These are phyloP conservation scores for Xiphorhynchus erythropygius DNA, from an alignment of 2,797 vertebrate genomes.

Conservation along the genomic window DNA sequence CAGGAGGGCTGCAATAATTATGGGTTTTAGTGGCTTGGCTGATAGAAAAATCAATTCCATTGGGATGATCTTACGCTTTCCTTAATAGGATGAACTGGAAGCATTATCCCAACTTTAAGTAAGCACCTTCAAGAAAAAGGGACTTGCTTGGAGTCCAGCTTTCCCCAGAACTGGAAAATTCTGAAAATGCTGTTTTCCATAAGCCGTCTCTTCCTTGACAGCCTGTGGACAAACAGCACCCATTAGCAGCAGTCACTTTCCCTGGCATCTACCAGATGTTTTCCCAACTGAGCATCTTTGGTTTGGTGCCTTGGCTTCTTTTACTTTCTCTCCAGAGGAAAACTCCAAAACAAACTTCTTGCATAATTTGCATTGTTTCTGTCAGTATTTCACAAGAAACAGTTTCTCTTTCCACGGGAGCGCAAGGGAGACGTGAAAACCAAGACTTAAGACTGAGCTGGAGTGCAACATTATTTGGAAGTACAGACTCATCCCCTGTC, in stretches of 20 bases:
- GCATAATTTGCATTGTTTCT: background rate
- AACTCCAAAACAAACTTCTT: background rate
- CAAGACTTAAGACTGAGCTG: background rate
- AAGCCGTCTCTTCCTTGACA: background rate
- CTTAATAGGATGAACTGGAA: background rate
- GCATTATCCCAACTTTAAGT: accelerated
- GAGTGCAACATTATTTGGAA: accelerated
- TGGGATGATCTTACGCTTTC: background rate
- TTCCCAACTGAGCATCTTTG: background rate
- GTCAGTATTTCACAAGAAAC: background rate
- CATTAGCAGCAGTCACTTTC: accelerated
- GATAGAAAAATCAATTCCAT: background rate
- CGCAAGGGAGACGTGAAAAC: background rate
- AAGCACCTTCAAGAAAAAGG: background rate
- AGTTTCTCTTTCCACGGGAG: background rate
- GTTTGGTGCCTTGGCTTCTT: background rate
- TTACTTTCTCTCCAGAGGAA: background rate
- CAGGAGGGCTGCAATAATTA: slow-evolving; percentile 15
- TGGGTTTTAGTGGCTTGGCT: background rate
- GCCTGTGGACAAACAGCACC: background rate
- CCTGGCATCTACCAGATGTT: background rate
- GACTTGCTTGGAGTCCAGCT: background rate
- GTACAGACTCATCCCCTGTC: background rate
- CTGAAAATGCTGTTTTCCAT: background rate
- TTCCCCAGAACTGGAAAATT: background rate